These are phyloP conservation scores for Phaethornis superciliosus DNA, from an alignment of 2,113 vertebrate genomes.

Conservation along the genomic window DNA sequence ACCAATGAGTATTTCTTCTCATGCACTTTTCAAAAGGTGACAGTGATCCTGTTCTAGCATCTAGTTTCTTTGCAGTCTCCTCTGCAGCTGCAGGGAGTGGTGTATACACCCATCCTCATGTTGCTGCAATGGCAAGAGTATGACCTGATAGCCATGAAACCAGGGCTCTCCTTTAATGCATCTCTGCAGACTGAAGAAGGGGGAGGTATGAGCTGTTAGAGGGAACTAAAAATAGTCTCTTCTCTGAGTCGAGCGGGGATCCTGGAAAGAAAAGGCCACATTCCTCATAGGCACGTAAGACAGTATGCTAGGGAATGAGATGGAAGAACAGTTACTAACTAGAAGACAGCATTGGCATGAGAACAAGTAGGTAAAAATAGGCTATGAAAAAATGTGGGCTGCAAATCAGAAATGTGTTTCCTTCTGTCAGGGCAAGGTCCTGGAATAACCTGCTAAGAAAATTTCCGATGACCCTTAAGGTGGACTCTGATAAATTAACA, in stretches of 20 bases:
- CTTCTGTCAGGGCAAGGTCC: constrained; percentile 46
- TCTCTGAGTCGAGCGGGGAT: neutral
- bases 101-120: neutral
- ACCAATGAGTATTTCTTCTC: neutral
- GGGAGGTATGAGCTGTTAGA: neutral
- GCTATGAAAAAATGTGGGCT: constrained; percentile 53
- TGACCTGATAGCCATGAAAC: neutral
- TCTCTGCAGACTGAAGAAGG: neutral
- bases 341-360: constrained; percentile 43
- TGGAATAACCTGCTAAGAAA: constrained; percentile 60
- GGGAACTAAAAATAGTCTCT: neutral
- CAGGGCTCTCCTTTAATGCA: neutral
- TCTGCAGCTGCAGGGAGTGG: neutral
- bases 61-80: neutral
- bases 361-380: constrained; percentile 62
- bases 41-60: neutral
- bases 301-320: neutral
- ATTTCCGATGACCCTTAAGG: constrained; percentile 36
- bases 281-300: neutral
- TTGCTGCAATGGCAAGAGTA: neutral
- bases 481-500: constrained; percentile 54
- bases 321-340: constrained; percentile 45
- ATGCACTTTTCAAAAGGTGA: neutral
- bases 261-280: neutral
- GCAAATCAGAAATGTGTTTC: constrained; percentile 56